Conservation (phyloP, 2,113 vertebrate species). For the Etheostoma cragini region DNA sequence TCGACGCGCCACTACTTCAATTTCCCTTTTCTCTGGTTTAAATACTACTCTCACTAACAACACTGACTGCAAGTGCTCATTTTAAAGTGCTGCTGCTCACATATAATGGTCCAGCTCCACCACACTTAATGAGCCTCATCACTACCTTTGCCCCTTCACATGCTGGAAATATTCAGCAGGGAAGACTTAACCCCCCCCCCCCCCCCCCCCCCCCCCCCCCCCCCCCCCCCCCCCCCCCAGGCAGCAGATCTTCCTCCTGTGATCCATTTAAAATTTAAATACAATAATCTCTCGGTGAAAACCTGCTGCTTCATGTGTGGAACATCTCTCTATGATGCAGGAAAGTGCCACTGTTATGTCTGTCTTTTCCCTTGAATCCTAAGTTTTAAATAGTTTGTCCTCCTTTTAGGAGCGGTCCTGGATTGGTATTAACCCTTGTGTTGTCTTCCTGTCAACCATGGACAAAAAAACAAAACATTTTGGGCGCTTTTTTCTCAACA, state of each 20-base stretch:
- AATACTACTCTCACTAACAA: conserved; percentile 22
- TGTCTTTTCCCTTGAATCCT: not conserved
- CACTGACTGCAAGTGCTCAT: conserved; percentile 23
- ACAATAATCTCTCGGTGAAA: not conserved
- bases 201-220: conserved; percentile 1
- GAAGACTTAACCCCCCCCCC: conserved; percentile 4
- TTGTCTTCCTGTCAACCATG: too few species aligned
- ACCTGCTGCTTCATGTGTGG: not conserved
- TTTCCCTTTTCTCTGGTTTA: not conserved
- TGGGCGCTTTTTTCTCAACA: too few species aligned
- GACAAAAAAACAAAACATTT: too few species aligned
- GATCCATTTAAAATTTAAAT: conserved; percentile 6
- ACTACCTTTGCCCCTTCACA: not conserved
- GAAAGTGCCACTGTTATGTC: not conserved
- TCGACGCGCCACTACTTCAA: not conserved
- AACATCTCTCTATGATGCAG: not conserved
- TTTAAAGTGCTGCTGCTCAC: conserved; percentile 41
- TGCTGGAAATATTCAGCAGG: conserved; percentile 12
- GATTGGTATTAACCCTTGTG: not conserved
- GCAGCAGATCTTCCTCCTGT: not conserved
- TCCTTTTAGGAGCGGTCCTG: not conserved
- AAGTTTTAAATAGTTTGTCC: not conserved
- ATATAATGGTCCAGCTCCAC: not conserved
- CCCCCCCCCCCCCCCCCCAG: conserved; percentile 8
- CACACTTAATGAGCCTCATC: not conserved